These are phyloP conservation scores for Natrix natrix DNA, from an alignment of 2,797 vertebrate genomes.

Conservation along the genomic window DNA sequence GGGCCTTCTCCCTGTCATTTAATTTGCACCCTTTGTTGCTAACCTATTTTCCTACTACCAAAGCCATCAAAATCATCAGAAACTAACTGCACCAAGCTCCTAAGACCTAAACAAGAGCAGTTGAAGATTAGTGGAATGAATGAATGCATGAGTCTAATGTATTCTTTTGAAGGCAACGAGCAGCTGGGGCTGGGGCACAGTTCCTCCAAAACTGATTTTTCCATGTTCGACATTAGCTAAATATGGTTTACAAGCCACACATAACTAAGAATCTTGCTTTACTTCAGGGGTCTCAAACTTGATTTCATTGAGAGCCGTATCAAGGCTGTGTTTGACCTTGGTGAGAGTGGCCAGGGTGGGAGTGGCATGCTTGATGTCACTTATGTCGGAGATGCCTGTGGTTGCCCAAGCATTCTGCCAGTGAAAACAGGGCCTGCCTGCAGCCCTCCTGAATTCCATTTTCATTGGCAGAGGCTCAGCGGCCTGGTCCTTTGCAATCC, in stretches of 20 bases:
- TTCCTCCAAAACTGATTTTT: not conserved
- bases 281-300: too few relatives aligned
- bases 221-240: not conserved
- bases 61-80: not conserved
- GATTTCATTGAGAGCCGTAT: too few relatives aligned
- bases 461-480: too few relatives aligned
- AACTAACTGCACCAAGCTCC: not conserved
- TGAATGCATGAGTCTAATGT: not conserved
- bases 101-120: not conserved
- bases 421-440: too few relatives aligned
- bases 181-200: not conserved
- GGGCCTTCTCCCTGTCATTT: not conserved
- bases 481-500: too few relatives aligned
- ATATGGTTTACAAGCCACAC: not conserved
- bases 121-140: not conserved
- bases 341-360: too few relatives aligned
- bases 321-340: too few relatives aligned
- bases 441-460: too few relatives aligned
- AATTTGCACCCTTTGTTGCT: not conserved
- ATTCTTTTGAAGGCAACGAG: not conserved
- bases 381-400: too few relatives aligned
- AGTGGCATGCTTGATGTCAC: too few relatives aligned
- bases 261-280: not conserved
- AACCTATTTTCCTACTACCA: not conserved
- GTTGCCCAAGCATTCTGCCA: too few relatives aligned